Evolutionary conservation across 2,113 vertebrate species (phyloP), one percentile per base, ranked within the genome.

Genomic region (Desmodus rotundus): DNA sequence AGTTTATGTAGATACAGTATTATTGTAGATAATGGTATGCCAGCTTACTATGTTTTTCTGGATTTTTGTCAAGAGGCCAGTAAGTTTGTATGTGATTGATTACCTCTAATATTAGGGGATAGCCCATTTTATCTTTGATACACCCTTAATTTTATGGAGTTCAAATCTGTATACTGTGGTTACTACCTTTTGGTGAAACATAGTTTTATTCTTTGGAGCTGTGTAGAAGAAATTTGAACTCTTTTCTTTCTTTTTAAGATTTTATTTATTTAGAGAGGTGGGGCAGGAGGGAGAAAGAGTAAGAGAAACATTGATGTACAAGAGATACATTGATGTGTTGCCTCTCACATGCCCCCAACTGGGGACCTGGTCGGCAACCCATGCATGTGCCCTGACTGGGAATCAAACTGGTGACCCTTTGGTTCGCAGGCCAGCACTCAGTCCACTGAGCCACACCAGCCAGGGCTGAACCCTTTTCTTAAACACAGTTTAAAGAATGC

Each of bases 151-250:
- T 91, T 85, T 38, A 41, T 78, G 61, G 61, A 81, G 38, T 31
- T 43, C 13, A 70, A 70, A n/a, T 86, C 86, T 72, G 2, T 63
- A 41, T 45, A 22, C 14, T 74, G 2, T 58, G 54, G 38, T 43
- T 89, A 17, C 19, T 50, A 41, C 13, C 58, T 84, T 68, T 90
- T 83, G 63, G 4, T 89, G 68, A 84, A 94, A 92, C 20, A 17
- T 84, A 84, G 36, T 92, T 95, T 45, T 26, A 33, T 50, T 26
- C 76, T 95, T 95, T 82, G 58, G 45, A 84, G 45, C 73, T 41
- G 70, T 96, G 5, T 4, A 85, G 74, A 94, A 93, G 54, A 96
- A 87, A 94, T 77, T 67, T 81, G n/a, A 81, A 61, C 47, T 10
- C 85, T 16, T 43, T 89, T 54, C 11, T 31, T 56, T 58, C 22